Base-by-base conservation (phyloP, 2,797 vertebrate genomes). In the Perodicticus potto region DNA sequence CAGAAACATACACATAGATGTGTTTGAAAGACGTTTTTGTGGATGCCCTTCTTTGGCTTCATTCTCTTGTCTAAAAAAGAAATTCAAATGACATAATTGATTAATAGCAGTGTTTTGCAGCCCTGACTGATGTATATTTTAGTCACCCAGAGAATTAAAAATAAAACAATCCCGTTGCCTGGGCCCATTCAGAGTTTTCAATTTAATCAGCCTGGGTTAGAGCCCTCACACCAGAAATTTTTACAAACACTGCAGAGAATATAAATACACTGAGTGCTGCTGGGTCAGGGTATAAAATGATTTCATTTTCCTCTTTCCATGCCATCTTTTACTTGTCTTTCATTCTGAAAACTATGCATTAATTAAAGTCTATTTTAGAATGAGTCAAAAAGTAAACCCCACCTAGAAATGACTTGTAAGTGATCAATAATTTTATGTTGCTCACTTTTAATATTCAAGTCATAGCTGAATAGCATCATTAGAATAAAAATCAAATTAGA, bases 401-500 rank as follows among this genome's bases (percentile, higher is more conserved):
- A 96, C 61, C 61, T 94, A 97, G 94, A 97, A 98, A 96, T 98
- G 96, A 95, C 85, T 98, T 98, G 94, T 98, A 98, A 93, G 94
- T 98, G 97, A 98, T 98, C 97, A 97, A 98, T 98, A 98, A 96
- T 98, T 98, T 97, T 95, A 95, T 97, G 89, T n/a, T 93, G 73
- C 84, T 97, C 88, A 72, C 97, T 94, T 97, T 98, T 97, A 96
- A 82, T 95, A 97, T 97, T 93, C 85, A 93, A 92, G 88, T 76
- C 92, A 97, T 96, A 94, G 95, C 93, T 97, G 97, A 98, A 96
- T 97, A 95, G 95, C 2, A 0, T 97, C 89, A 97, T 98, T 98
- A 96, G 97, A 98, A 97, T 96, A 96, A 97, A 98, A 98, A 98
- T 97, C 96, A 98, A 97, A 98, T 98, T 97, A 98, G 89, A 95